A percentile compares a stretch with the other conserved stretches of the same genome.
These are phyloP conservation scores for Rhadina sibilatrix DNA, from an alignment of 2,113 vertebrate species.

Conservation along the genomic window DNA sequence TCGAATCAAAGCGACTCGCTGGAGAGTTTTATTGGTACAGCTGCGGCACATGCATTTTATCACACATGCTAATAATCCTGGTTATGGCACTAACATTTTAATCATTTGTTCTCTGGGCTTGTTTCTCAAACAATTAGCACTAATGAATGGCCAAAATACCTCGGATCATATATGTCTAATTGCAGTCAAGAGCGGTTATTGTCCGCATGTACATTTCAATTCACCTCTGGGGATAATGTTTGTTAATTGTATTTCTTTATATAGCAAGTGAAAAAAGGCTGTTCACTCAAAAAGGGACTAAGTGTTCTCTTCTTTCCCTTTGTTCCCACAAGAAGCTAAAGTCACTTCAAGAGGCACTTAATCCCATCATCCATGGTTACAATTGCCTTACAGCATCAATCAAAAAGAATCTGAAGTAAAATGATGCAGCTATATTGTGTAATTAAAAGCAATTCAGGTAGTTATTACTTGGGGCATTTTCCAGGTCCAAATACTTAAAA, in stretches of 20 bases:
- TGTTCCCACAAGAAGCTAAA: conserved; percentile 92
- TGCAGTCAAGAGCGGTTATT: conserved; percentile 80
- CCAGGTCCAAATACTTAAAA: conserved; percentile 80
- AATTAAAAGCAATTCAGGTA: conserved; percentile 94
- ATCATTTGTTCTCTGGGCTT: conserved; percentile 82
- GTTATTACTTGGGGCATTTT: conserved; percentile 86
- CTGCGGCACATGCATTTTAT: conserved; percentile 71
- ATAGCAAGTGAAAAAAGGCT: conserved; percentile 70
- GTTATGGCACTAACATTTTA: conserved; percentile 79
- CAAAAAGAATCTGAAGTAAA: conserved; percentile 88
- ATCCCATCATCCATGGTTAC: conserved; percentile 95
- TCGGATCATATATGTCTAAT: conserved; percentile 89
- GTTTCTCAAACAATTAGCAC: conserved; percentile 86
- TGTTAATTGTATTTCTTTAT: conserved; percentile 88
- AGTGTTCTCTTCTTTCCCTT: conserved; percentile 85
- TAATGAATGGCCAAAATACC: conserved; percentile 85
- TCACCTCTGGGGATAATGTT: conserved; percentile 85
- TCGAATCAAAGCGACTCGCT: conserved; percentile 64
- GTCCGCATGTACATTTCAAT: conserved; percentile 79
- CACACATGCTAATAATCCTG: conserved; percentile 80
- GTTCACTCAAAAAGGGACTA: conserved; percentile 77
- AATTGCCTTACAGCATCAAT: conserved; percentile 91
- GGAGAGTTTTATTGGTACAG: conserved; percentile 70
- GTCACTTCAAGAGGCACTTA: conserved; percentile 97
- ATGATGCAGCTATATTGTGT: conserved; percentile 86